Base-by-base conservation (phyloP, 1,140 invertebrate genomes). In the Drosophila miranda region DNA sequence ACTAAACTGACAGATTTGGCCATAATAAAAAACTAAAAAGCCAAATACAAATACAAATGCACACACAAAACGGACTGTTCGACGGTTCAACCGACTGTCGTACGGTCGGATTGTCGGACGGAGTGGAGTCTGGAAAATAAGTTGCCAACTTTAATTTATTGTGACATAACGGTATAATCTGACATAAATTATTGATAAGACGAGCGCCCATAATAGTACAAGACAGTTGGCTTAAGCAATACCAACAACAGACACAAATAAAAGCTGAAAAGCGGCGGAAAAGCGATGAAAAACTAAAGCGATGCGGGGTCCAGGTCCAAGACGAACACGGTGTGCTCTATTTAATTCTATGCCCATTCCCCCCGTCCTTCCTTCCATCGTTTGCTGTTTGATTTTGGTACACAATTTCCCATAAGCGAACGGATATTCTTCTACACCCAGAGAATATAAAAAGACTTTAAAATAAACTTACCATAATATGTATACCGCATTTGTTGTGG, bases 131-230 rank as follows among this genome's bases (percentile, higher is more conserved):
- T 86, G 82, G 78, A 77, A 87, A 89, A 87, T 87, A 89, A 89
- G 87, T 89, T 89, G 87, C 75, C 82, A 89, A 81, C 87, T 87
- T 89, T 89, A 89, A 89, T 89, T 89, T 87, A 89, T 89, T 87
- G 87, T 89, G 87, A 89, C 87, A 87, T 89, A 89, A 87, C 87
- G 75, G 77, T 87, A 87, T 89, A 89, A 89, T 89, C 87, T 87
- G 87, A 89, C 87, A 89, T 89, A 89, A 89, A 89, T 89, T 89
- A 89, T 89, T 89, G 87, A 80, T 89, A 88, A 77, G 72, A 86
- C 75, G 80, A 86, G 68, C 78, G 78, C 68, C 75, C 86, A 89
- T 88, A 87, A 87, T 87, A 87, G 82, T 87, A 87, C 82, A 87
- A 87, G 83, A 87, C 82, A 87, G 82, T 87, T 87, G 78, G 78